These are phyloP conservation scores for Periophthalmus magnuspinnatus DNA, from an alignment of 2,797 vertebrate species.

Conservation along the genomic window DNA sequence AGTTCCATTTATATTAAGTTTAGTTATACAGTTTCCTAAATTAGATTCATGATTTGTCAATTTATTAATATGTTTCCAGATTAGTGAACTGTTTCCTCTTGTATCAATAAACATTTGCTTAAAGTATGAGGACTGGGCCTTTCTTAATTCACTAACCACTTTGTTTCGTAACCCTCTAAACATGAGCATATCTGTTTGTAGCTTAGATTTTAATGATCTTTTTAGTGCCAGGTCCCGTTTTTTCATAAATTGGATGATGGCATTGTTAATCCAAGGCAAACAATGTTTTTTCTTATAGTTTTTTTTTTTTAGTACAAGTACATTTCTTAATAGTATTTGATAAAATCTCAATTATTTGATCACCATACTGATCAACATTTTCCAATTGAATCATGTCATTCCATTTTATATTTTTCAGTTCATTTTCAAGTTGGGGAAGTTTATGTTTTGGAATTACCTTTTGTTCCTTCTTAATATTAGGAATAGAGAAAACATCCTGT, in stretches of 20 bases:
- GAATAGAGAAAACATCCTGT: too few relatives aligned
- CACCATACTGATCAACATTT: neutral
- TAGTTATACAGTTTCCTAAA: neutral
- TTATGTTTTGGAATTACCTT: too few relatives aligned
- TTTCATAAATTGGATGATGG: too few relatives aligned
- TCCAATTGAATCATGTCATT: neutral
- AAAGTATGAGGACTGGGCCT: neutral
- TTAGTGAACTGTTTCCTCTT: neutral
- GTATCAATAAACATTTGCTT: neutral
- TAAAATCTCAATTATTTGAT: neutral
- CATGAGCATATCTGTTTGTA: neutral
- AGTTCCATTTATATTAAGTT: conserved; percentile 15
- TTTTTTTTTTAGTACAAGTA: too few relatives aligned
- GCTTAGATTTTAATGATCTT: neutral
- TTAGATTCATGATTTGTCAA: neutral
- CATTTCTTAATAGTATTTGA: too few relatives aligned
- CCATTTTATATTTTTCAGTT: neutral
- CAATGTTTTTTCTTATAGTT: too few relatives aligned
- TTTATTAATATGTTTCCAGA: neutral
- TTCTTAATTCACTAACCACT: neutral
- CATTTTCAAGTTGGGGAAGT: neutral
- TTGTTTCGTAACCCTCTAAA: neutral
- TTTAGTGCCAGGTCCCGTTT: neutral
- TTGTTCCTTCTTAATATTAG: too few relatives aligned
- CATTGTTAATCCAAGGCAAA: too few relatives aligned